Percentiles rank a stretch among this genome's conserved stretches.
Evolutionary conservation across 2,113 vertebrate genomes (phyloP).

Genomic region (Lanius ludovicianus): DNA sequence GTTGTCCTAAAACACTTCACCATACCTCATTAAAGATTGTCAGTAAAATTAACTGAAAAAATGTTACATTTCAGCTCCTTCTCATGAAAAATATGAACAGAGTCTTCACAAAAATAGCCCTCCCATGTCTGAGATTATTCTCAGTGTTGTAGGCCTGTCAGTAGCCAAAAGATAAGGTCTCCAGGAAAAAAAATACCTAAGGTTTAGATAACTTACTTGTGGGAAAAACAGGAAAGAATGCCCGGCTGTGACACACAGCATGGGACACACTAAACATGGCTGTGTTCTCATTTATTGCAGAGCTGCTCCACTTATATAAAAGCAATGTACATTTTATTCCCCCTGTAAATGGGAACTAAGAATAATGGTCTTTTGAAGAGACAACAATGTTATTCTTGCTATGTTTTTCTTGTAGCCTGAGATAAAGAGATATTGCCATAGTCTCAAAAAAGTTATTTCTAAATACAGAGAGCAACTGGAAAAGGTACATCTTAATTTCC

Average conservation of each 20-base stretch:
- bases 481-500: background rate
- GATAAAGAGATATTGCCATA: background rate
- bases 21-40: background rate
- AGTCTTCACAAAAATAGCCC: background rate
- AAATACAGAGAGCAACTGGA: background rate
- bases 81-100: background rate
- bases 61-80: background rate
- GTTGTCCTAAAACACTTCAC: background rate
- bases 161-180: slow-evolving; percentile 17
- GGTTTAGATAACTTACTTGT: background rate
- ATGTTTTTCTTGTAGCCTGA: background rate
- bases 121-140: background rate
- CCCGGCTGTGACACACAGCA: background rate
- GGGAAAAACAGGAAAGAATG: background rate
- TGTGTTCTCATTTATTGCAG: background rate
- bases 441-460: background rate
- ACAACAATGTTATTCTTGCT: background rate
- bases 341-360: background rate
- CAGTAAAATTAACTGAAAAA: background rate
- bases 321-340: background rate
- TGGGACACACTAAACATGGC: background rate
- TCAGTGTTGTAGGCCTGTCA: background rate
- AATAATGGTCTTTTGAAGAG: background rate
- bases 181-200: background rate
- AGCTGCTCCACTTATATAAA: background rate